Percentiles rank a stretch among this genome's conserved stretches.
Conservation (phyloP, 2,888 invertebrate species). For the Drosophila paranaensis region DNA sequence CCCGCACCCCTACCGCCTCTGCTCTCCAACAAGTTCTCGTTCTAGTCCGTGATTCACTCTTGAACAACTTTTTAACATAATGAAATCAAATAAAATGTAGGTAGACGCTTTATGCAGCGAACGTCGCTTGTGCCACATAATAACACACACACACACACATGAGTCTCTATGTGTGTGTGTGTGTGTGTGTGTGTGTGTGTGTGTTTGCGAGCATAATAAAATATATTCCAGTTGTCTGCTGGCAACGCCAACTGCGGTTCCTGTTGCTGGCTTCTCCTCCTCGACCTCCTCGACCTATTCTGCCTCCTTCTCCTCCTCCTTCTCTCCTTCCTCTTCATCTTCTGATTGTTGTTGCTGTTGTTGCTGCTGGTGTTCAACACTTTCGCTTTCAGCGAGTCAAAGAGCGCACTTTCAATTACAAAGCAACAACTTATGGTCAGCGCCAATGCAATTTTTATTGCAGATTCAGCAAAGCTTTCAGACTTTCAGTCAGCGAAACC, state of each 20-base stretch:
- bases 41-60: slow-evolving; percentile 76
- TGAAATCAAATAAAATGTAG: slow-evolving; percentile 82
- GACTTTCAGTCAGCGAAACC: not conserved
- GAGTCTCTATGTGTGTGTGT: slow-evolving; percentile 2
- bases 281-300: too few relatives aligned
- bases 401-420: slow-evolving; percentile 54
- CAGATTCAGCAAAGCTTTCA: not conserved
- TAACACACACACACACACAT: slow-evolving; percentile 46
- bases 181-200: slow-evolving; percentile 16
- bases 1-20: not conserved
- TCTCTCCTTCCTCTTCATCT: too few relatives aligned
- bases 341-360: slow-evolving; percentile 13
- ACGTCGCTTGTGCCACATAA: slow-evolving; percentile 61
- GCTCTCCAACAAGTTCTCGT: slow-evolving; percentile 51
- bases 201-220: slow-evolving; percentile 60
- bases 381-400: slow-evolving; percentile 58
- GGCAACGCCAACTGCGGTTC: slow-evolving; percentile 57
- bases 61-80: slow-evolving; percentile 83
- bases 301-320: not conserved
- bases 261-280: slow-evolving; percentile 44
- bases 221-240: slow-evolving; percentile 74
- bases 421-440: slow-evolving; percentile 24
- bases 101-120: slow-evolving; percentile 69
- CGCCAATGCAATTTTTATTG: slow-evolving; percentile 3
- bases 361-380: slow-evolving; percentile 48